phyloP scores from a whole-genome alignment of 2,797 vertebrate genomes.

The Phaenicophaeus curvirostris region DNA sequence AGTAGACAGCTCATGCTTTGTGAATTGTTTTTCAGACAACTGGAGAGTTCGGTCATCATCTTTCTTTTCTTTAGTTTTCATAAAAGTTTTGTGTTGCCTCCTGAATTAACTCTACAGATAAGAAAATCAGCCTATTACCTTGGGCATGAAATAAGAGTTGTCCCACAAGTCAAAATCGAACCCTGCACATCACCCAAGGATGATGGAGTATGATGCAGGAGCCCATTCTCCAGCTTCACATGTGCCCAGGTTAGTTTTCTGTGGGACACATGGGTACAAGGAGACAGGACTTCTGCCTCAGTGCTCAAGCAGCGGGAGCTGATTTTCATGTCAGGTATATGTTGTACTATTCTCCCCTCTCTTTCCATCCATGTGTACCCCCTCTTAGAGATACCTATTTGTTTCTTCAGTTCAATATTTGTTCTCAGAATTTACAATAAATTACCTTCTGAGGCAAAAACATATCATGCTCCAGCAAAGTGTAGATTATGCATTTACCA shows the following conservation, averaged over 20 bases:
- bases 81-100: neutral
- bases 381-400: neutral
- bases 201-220: neutral
- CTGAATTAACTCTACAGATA: neutral
- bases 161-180: neutral
- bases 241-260: neutral
- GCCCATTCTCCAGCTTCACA: neutral
- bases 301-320: neutral
- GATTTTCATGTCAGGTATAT: neutral
- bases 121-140: neutral
- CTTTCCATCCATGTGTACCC: neutral
- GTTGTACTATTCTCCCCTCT: neutral
- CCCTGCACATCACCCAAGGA: neutral
- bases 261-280: neutral
- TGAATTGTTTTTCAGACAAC: neutral
- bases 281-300: neutral
- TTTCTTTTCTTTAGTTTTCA: neutral
- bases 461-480: neutral
- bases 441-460: neutral
- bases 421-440: neutral
- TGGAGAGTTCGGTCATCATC: neutral
- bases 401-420: neutral
- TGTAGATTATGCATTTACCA: neutral
- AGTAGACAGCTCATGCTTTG: neutral
- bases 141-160: neutral